phyloP scores from a whole-genome alignment of 1,140 invertebrate genomes.

The Coptotermes formosanus region DNA sequence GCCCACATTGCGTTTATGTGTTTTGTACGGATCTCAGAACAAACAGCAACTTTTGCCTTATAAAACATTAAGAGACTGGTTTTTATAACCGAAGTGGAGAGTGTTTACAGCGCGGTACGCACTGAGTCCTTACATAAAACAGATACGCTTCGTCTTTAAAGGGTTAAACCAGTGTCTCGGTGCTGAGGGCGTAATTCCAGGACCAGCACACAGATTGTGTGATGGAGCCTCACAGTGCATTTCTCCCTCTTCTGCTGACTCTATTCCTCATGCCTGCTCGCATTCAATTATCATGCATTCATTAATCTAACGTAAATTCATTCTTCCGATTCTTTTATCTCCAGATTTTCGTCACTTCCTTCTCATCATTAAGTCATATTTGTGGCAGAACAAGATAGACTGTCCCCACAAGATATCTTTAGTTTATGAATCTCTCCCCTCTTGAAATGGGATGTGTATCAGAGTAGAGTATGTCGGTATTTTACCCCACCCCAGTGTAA shows the following conservation, averaged over 20 bases:
- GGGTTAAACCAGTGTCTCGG: too few species aligned
- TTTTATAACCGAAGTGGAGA: too few species aligned
- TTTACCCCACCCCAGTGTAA: too few species aligned
- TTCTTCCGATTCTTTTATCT: conserved; percentile 28
- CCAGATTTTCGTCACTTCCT: conserved; percentile 1
- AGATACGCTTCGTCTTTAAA: too few species aligned
- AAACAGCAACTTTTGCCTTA: too few species aligned
- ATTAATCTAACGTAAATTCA: conserved; percentile 16
- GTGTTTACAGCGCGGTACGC: too few species aligned
- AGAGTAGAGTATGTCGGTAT: too few species aligned
- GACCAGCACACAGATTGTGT: background rate
- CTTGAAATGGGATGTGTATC: background rate
- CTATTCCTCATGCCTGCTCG: background rate
- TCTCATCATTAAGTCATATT: background rate
- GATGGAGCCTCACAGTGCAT: background rate
- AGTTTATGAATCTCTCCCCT: background rate
- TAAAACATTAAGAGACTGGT: too few species aligned
- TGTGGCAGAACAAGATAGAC: background rate
- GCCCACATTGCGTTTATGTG: too few species aligned
- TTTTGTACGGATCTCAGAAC: too few species aligned
- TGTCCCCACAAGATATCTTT: background rate
- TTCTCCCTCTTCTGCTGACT: too few species aligned
- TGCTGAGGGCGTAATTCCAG: background rate
- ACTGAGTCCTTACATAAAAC: too few species aligned
- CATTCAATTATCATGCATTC: conserved; percentile 9